A percentile compares a stretch with the other conserved stretches of the same genome.
Conservation (phyloP, 2,888 invertebrate genomes). For the Philhelius pedissequus region DNA sequence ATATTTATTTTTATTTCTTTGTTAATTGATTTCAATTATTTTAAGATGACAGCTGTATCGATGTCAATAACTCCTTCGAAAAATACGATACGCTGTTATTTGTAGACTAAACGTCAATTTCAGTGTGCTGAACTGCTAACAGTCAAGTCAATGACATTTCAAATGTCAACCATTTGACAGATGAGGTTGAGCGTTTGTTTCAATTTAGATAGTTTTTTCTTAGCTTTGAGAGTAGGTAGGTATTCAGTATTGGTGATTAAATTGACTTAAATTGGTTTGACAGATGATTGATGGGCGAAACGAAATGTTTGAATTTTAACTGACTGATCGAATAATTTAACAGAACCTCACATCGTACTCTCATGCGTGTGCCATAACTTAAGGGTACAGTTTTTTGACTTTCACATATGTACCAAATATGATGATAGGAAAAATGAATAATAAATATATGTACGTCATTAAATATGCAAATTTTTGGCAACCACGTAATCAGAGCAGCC, state of each 20-base stretch:
- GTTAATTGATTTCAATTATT: conserved; percentile 27
- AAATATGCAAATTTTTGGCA: background rate
- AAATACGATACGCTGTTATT: background rate
- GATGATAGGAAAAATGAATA: background rate
- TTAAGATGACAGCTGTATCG: conserved; percentile 47
- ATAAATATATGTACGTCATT: background rate
- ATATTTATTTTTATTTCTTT: background rate
- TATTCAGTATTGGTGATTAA: background rate
- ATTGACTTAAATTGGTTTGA: conserved; percentile 16
- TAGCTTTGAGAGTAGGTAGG: background rate
- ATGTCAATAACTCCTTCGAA: conserved; percentile 43
- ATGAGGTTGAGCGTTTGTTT: conserved; percentile 26
- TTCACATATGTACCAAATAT: background rate
- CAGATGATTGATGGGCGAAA: conserved; percentile 22
- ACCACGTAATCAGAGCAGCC: background rate
- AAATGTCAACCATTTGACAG: conserved; percentile 35
- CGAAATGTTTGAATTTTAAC: conserved; percentile 8
- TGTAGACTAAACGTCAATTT: conserved; percentile 22
- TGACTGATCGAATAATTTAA: background rate
- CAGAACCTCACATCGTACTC: too few species aligned
- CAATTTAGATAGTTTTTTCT: background rate
- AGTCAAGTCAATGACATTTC: conserved; percentile 25
- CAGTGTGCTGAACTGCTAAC: background rate
- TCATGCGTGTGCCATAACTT: background rate
- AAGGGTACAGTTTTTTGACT: background rate